Evolutionary conservation across 2,888 invertebrate genomes (phyloP).

Genomic region (Cacoxenus indagator): DNA sequence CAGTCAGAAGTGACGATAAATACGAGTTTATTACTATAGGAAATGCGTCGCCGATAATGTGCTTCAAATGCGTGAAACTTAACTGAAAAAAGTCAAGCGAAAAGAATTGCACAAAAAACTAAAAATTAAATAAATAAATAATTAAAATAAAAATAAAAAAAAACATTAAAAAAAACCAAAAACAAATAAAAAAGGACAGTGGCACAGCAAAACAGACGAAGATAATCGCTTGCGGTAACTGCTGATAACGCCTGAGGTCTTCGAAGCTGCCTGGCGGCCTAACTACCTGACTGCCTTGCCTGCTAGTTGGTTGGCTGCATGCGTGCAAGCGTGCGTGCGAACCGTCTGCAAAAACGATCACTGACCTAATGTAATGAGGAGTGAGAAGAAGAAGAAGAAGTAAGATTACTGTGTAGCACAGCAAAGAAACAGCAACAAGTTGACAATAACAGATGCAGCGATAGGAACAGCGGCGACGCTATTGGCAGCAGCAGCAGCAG

Average conservation of each 20-base stretch:
- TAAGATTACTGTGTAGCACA: too few species aligned
- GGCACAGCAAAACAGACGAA: background rate
- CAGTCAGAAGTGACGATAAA: constrained; percentile 13
- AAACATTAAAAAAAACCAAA: too few species aligned
- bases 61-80: background rate
- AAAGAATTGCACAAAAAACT: background rate
- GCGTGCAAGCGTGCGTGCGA: too few species aligned
- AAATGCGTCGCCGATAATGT: background rate
- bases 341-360: constrained; percentile 21
- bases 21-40: too few species aligned
- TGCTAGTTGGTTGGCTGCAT: background rate
- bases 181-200: background rate
- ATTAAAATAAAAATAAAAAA: background rate
- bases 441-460: constrained; percentile 5
- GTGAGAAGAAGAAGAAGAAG: background rate
- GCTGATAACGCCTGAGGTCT: background rate
- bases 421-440: background rate
- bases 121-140: background rate
- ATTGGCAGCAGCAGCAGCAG: constrained; percentile 3
- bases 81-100: background rate
- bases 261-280: too few species aligned
- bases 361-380: constrained; percentile 25
- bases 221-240: background rate
- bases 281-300: background rate
- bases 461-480: too few species aligned